Evolutionary conservation across 2,888 invertebrate genomes (phyloP).

Genomic region (Cerceris ruficornis): DNA sequence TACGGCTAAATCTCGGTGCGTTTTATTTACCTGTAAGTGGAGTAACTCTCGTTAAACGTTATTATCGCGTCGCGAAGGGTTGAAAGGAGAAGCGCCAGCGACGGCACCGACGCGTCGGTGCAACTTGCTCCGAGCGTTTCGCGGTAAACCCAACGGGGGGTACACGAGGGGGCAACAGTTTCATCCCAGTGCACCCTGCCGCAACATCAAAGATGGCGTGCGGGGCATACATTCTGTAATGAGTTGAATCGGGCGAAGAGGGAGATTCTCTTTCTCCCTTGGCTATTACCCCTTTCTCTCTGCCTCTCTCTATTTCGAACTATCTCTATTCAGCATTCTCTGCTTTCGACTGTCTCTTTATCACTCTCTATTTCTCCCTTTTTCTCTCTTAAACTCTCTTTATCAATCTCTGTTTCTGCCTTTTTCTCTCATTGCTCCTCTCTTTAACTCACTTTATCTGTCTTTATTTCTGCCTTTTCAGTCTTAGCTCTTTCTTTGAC

Average conservation of each 20-base stretch:
- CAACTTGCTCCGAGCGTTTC: slow-evolving; percentile 61
- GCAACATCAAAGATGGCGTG: slow-evolving; percentile 78
- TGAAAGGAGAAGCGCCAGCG: background rate
- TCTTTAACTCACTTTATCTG: too few relatives aligned
- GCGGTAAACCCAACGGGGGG: slow-evolving; percentile 60
- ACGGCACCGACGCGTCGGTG: background rate
- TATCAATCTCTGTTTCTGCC: background rate
- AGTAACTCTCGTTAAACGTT: slow-evolving; percentile 62
- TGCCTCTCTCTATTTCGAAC: slow-evolving; percentile 7
- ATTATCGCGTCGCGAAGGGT: slow-evolving; percentile 54
- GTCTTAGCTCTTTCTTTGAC: too few relatives aligned
- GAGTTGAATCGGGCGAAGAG: slow-evolving; percentile 77
- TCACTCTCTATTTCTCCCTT: background rate
- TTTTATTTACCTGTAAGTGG: slow-evolving; percentile 33
- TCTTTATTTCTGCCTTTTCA: too few relatives aligned
- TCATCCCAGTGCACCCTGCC: slow-evolving; percentile 69
- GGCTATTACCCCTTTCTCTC: slow-evolving; percentile 3
- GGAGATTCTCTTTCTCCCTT: slow-evolving; percentile 13
- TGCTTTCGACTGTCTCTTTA: background rate
- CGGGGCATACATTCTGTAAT: slow-evolving; percentile 76
- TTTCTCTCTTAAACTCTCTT: slow-evolving; percentile 7
- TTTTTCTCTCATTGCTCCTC: too few relatives aligned
- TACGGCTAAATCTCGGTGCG: background rate
- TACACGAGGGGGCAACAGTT: slow-evolving; percentile 63
- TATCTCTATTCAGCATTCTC: background rate